Base-by-base conservation (phyloP, 2,888 invertebrate genomes). In the Ophraella communa region DNA sequence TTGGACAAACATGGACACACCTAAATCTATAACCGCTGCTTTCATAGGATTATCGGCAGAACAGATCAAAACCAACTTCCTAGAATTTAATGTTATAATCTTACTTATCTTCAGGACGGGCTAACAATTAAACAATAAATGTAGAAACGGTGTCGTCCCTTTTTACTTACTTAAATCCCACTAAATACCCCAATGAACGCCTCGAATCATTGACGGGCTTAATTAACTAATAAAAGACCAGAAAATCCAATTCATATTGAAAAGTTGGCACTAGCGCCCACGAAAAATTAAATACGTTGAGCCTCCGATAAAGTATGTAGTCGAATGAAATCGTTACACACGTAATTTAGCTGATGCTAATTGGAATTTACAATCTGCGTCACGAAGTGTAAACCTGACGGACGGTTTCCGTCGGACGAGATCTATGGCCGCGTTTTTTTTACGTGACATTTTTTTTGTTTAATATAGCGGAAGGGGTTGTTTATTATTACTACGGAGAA, bases 1-100 rank as follows among this genome's bases (percentile, higher is more conserved):
- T 80, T 80, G 81, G 79, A 80, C 81, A 83, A 83, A 83, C 83
- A 77, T 78, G 81, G 79, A 81, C 80, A 81, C 80, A 81, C 81
- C 81, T 81, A 82, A 82, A 81, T 81, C 81, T 81, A 81, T 81
- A 80, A 79, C 79, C 80, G 73, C 79, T 78, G 78, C 78, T 80
- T 77, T 77, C 79, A 79, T 71, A 70, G 80, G 81, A 82, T 81
- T 81, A 81, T 80, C 81, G 79, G 75, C 77, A n/a, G 79, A 79
- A 77, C 78, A 80, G 78, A 80, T 80, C 80, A 78, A 76, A 78
- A 79, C 78, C 79, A 78, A 80, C 78, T 80, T 77, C 73, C 74
- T 68, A 75, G 76, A 78, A 79, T 79, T 75, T 77, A 74, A 74
- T 75, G 77, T 76, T 77, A 72, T 73, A 75, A 74, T 74, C 75